These are phyloP conservation scores for Dasyornis broadbenti DNA, from an alignment of 2,113 vertebrate genomes.

Conservation along the genomic window DNA sequence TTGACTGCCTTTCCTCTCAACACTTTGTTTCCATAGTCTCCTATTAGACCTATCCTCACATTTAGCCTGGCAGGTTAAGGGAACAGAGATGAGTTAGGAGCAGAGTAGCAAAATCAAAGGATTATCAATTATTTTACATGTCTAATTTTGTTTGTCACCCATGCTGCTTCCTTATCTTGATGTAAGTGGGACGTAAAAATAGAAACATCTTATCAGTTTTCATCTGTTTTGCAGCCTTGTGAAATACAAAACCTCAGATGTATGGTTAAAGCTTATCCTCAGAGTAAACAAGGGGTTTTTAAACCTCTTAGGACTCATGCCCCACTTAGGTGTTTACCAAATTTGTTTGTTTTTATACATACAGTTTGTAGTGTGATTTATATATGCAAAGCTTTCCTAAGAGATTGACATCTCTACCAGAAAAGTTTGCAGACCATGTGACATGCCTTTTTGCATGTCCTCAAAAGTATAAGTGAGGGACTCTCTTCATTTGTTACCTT, in stretches of 20 bases:
- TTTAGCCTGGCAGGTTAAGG: background rate
- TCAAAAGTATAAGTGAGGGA: background rate
- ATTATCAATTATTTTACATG: background rate
- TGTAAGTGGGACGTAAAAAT: background rate
- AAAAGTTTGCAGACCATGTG: background rate
- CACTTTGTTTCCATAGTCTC: background rate
- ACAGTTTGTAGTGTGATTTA: background rate
- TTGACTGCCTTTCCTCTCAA: background rate
- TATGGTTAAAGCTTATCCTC: conserved; percentile 27
- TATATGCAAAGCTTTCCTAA: background rate
- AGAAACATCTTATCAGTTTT: background rate
- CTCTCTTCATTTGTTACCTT: background rate
- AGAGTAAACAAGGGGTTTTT: conserved; percentile 19
- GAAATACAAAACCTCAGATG: background rate
- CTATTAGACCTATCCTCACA: background rate
- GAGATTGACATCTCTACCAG: background rate
- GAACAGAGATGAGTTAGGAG: background rate
- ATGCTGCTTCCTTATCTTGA: background rate
- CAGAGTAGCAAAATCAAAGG: background rate
- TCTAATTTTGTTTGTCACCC: background rate
- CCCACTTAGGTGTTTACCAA: conserved; percentile 34
- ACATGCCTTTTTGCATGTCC: background rate
- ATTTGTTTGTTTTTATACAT: background rate
- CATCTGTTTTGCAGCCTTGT: background rate
- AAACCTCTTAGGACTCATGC: conserved; percentile 44